Conservation (phyloP, 2,113 vertebrate species). For the Dendrocopos noguchii region DNA sequence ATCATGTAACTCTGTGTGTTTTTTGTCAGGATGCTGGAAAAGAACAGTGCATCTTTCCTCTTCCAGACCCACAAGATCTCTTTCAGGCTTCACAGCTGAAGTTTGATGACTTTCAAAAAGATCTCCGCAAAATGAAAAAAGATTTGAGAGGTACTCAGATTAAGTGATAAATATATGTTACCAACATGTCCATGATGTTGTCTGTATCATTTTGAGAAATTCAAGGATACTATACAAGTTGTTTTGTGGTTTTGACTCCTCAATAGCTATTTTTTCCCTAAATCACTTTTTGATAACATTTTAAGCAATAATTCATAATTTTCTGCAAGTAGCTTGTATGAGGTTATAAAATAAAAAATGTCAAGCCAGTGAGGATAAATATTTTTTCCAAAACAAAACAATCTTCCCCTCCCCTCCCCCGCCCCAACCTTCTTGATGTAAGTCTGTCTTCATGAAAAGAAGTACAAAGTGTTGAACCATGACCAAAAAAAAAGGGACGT, state of each 20-base stretch:
- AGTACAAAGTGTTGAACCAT: not conserved
- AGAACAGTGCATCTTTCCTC: constrained; percentile 90
- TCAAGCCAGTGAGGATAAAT: not conserved
- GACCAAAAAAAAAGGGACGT: not conserved
- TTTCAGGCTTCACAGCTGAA: constrained; percentile 97
- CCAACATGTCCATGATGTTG: not conserved
- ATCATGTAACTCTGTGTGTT: constrained; percentile 22
- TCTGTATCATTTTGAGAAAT: not conserved
- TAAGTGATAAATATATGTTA: not conserved
- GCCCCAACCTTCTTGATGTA: not conserved
- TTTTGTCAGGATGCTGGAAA: constrained; percentile 88
- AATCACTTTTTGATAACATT: not conserved
- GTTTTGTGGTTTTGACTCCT: not conserved
- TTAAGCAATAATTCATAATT: not conserved
- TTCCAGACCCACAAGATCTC: constrained; percentile 96
- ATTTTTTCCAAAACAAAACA: not conserved
- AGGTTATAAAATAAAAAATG: not conserved
- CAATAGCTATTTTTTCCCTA: not conserved
- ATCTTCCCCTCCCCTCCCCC: not conserved
- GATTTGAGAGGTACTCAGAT: constrained; percentile 87
- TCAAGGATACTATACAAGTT: not conserved
- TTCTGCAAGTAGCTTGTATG: not conserved
- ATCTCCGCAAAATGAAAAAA: constrained; percentile 89
- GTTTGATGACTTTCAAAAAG: constrained; percentile 97
- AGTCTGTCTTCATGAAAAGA: not conserved